A percentile compares a stretch with the other conserved stretches of the same genome.
Conservation (phyloP, 1,140 invertebrate species). For the Pogonus chalceus region DNA sequence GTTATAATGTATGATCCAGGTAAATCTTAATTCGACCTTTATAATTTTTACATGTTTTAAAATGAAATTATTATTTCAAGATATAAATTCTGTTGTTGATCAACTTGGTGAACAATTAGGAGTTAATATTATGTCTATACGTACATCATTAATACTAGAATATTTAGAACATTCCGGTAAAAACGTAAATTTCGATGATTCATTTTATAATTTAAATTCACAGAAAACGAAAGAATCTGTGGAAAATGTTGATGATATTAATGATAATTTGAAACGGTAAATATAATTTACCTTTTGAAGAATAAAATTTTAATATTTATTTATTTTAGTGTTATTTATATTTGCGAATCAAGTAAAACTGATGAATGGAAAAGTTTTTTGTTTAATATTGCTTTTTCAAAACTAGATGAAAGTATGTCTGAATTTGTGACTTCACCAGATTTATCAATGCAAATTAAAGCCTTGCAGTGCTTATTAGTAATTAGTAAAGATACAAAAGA, state of each 20-base stretch:
- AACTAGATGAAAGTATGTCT: constrained; percentile 9
- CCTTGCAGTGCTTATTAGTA: constrained; percentile 24
- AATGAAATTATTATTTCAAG: constrained; percentile 13
- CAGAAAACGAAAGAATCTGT: not conserved
- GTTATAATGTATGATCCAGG: constrained; percentile 19
- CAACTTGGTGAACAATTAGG: constrained; percentile 21
- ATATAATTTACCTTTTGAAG: constrained; percentile 3
- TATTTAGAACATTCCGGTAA: constrained; percentile 13
- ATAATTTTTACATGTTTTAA: not conserved
- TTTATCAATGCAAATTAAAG: constrained; percentile 19
- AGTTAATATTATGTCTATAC: constrained; percentile 17
- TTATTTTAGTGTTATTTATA: constrained; percentile 16
- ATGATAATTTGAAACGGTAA: constrained; percentile 20
- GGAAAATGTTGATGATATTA: constrained; percentile 1
- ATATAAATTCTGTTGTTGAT: constrained; percentile 27
- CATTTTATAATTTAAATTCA: not conserved
- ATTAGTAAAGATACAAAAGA: constrained; percentile 20
- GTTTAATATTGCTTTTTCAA: constrained; percentile 14
- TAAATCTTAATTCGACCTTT: constrained; percentile 6
- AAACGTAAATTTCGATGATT: not conserved
- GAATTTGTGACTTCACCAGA: not conserved
- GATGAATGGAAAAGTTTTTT: constrained; percentile 19
- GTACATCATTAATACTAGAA: constrained; percentile 14
- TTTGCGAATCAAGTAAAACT: constrained; percentile 18
- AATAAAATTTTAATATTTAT: constrained; percentile 10